These are phyloP conservation scores for Apotomis betuletana DNA, from an alignment of 2,888 invertebrate species.

Conservation along the genomic window DNA sequence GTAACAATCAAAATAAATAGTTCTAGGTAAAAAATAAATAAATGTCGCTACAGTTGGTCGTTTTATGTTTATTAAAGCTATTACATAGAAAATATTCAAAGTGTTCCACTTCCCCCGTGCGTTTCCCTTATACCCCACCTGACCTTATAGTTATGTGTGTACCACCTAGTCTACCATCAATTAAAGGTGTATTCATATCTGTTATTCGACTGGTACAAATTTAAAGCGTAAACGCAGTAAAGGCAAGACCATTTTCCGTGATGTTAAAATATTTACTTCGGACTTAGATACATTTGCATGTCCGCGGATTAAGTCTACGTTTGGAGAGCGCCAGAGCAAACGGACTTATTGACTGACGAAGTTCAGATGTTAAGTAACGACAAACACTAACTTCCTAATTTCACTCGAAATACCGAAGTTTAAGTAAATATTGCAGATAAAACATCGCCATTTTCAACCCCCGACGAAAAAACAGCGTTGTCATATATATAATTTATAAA, in stretches of 20 bases:
- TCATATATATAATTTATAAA: too few relatives aligned
- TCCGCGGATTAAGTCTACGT: slow-evolving; percentile 24
- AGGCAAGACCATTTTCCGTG: slow-evolving; percentile 8
- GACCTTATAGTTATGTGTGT: too few relatives aligned
- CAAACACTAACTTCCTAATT: slow-evolving; percentile 32
- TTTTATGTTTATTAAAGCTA: too few relatives aligned
- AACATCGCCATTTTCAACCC: neutral
- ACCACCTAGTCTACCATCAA: neutral
- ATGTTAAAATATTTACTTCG: slow-evolving; percentile 18
- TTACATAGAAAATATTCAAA: too few relatives aligned
- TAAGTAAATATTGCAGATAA: slow-evolving; percentile 11
- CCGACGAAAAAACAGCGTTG: too few relatives aligned
- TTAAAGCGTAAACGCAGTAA: slow-evolving; percentile 15
- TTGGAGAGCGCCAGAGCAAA: slow-evolving; percentile 15
- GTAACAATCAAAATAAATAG: too few relatives aligned
- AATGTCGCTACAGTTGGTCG: too few relatives aligned
- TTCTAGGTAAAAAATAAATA: too few relatives aligned
- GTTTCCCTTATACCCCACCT: too few relatives aligned
- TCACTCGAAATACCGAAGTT: slow-evolving; percentile 14
- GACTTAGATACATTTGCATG: slow-evolving; percentile 22
- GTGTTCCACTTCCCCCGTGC: too few relatives aligned
- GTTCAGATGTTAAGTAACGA: slow-evolving; percentile 10
- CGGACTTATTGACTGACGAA: slow-evolving; percentile 21
- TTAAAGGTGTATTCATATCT: neutral
- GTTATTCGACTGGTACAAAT: neutral